phyloP scores from a whole-genome alignment of 2,888 invertebrate genomes.

The Melanargia galathea region DNA sequence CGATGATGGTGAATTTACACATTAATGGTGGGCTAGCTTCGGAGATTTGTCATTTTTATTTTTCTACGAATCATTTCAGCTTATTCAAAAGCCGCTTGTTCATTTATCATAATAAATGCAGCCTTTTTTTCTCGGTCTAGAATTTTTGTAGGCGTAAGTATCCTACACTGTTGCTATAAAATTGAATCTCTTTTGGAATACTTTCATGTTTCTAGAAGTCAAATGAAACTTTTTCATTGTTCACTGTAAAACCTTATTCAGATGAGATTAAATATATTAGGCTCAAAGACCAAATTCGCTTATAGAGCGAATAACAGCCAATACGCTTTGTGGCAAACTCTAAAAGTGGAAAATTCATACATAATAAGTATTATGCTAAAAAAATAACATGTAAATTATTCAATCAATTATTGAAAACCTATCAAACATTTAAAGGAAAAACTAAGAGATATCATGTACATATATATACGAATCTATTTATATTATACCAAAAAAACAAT shows the following conservation, averaged over 20 bases:
- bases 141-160: not conserved
- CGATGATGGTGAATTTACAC: conserved; percentile 28
- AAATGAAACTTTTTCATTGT: not conserved
- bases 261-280: no score
- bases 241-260: not conserved
- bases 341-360: no score
- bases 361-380: not conserved
- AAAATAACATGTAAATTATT: not conserved
- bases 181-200: not conserved
- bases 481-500: not conserved
- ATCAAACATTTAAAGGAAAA: not conserved
- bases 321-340: no score
- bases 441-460: not conserved
- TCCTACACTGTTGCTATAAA: not conserved
- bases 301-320: no score
- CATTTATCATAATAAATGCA: not conserved
- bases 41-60: conserved; percentile 3
- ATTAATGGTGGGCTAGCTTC: conserved; percentile 1
- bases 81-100: not conserved
- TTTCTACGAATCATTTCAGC: conserved; percentile 5
- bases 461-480: not conserved
- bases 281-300: no score
- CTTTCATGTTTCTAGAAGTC: not conserved
- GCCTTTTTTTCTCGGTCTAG: not conserved
- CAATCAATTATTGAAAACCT: not conserved